Conservation (phyloP, 92 coral and sea anemone species). For the Diadumene lineata region DNA sequence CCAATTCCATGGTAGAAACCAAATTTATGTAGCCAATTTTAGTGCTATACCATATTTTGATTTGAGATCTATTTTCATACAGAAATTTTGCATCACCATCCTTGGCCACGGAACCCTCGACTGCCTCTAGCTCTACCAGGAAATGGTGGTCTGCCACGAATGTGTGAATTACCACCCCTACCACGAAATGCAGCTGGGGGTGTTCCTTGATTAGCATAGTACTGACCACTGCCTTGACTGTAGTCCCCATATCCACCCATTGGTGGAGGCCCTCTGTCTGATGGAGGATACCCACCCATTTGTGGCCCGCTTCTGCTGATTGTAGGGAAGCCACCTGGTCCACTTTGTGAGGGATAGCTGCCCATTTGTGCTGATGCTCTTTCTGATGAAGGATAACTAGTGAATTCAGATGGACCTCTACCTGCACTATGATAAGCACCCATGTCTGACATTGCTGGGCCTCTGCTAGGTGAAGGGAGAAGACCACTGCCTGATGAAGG, state of each 20-base stretch:
- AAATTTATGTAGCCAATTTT: too few relatives aligned
- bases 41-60: neutral
- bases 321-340: neutral
- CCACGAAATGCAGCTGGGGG: constrained; percentile 8
- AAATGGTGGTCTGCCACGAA: constrained; percentile 26
- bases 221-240: neutral
- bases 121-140: constrained; percentile 26
- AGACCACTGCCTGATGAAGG: neutral
- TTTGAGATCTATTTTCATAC: neutral
- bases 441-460: too few relatives aligned
- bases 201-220: constrained; percentile 11
- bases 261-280: neutral
- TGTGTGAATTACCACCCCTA: constrained; percentile 17
- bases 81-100: constrained; percentile 13
- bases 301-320: neutral
- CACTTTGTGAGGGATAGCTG: neutral
- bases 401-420: too few relatives aligned
- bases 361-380: constrained; percentile 1
- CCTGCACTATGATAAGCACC: too few relatives aligned
- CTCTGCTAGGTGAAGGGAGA: too few relatives aligned
- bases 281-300: neutral
- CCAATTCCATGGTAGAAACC: too few relatives aligned
- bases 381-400: neutral
- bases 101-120: constrained; percentile 15
- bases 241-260: constrained; percentile 2